phyloP scores from a whole-genome alignment of 2,888 invertebrate genomes.

The Hypomecis punctinalis region DNA sequence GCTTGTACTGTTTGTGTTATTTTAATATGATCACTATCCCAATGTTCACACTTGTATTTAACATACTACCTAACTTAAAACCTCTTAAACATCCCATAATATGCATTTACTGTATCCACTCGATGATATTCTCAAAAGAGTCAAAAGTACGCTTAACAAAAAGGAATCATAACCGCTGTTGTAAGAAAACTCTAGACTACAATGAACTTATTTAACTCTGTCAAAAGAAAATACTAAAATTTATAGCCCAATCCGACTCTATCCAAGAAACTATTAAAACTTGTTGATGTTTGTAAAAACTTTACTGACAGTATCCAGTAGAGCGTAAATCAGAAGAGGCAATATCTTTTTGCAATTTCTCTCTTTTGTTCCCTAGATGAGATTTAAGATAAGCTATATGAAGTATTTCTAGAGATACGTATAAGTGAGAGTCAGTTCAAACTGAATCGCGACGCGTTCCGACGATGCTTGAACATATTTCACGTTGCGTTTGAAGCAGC shows the following conservation, averaged over 20 bases:
- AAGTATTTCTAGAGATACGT: background rate
- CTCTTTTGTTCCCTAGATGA: constrained; percentile 10
- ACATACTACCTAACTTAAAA: too few species aligned
- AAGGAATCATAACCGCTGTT: background rate
- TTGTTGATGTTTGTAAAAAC: constrained; percentile 22
- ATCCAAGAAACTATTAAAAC: constrained; percentile 22
- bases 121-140: too few species aligned
- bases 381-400: constrained; percentile 14
- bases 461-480: too few species aligned
- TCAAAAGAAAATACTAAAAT: constrained; percentile 18
- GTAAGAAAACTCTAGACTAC: background rate
- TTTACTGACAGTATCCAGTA: constrained; percentile 8
- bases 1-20: too few species aligned
- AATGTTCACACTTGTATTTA: too few species aligned
- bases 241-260: constrained; percentile 29
- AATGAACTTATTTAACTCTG: background rate
- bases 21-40: too few species aligned
- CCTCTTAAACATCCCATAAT: too few species aligned
- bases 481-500: too few species aligned
- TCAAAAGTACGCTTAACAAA: too few species aligned
- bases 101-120: too few species aligned
- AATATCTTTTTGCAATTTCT: constrained; percentile 18
- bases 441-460: too few species aligned
- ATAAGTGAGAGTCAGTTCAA: too few species aligned
- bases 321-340: constrained; percentile 16